Percentiles rank a stretch among this genome's conserved stretches.
These are phyloP conservation scores for Malurus leucopterus DNA, from an alignment of 2,797 vertebrate species.

Conservation along the genomic window DNA sequence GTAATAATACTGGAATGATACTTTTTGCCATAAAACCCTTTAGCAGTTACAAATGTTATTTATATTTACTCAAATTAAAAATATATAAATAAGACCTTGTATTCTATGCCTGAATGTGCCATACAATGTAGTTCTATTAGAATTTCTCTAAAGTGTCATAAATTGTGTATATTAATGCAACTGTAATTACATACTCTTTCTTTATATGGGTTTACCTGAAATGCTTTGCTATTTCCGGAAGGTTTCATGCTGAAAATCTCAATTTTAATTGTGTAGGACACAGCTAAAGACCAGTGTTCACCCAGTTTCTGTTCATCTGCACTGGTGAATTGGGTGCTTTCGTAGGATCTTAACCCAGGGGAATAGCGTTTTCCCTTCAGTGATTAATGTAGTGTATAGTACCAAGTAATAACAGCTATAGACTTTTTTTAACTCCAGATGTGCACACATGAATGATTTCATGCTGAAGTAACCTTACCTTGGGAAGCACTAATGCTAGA, in stretches of 20 bases:
- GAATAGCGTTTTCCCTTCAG: neutral
- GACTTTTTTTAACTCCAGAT: neutral
- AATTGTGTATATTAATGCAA: neutral
- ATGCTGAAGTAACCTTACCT: neutral
- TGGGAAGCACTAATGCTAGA: neutral
- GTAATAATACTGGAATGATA: neutral
- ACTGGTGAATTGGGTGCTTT: neutral
- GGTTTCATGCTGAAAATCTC: neutral
- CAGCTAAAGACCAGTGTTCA: neutral
- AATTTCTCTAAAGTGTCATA: neutral
- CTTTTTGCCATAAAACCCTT: neutral
- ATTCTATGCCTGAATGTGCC: neutral
- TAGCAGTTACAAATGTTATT: neutral
- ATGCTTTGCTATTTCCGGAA: neutral
- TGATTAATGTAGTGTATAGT: neutral
- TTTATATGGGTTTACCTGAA: neutral
- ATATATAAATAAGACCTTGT: neutral
- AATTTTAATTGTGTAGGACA: neutral
- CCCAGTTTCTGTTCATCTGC: neutral
- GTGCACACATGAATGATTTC: neutral
- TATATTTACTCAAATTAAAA: neutral
- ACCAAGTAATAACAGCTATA: neutral
- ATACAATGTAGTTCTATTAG: neutral
- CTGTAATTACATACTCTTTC: neutral
- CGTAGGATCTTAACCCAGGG: neutral